These are phyloP conservation scores for Ianthella basta DNA, from an alignment of 37 sponge, comb jelly and placozoan species.

Conservation along the genomic window DNA sequence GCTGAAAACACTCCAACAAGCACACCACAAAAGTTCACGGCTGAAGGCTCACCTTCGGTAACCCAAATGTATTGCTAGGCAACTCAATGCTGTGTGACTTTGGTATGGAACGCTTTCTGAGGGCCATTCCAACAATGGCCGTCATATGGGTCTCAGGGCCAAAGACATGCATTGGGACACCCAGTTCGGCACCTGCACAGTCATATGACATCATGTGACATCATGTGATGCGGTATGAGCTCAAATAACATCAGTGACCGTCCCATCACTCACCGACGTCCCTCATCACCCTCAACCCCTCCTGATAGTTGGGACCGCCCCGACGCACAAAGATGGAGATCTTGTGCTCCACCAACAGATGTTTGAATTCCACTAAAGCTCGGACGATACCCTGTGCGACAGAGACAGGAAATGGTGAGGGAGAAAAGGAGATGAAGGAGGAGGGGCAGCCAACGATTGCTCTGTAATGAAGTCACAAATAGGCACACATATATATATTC, in stretches of 20 bases:
- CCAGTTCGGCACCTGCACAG: constrained; percentile 67
- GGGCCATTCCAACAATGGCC: constrained; percentile 91
- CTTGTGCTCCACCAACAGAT: constrained; percentile 71
- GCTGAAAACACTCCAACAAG: background rate
- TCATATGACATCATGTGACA: background rate
- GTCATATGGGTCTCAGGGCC: constrained; percentile 99
- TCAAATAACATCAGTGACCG: background rate
- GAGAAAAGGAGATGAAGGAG: background rate
- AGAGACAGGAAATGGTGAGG: background rate
- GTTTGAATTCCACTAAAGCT: constrained; percentile 90
- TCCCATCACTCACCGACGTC: constrained; percentile 62
- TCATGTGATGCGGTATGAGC: background rate
- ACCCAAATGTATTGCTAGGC: too few relatives aligned
- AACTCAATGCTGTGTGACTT: background rate
- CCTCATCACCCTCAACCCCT: constrained; percentile 89
- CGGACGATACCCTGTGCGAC: constrained; percentile 80
- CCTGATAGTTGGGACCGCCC: constrained; percentile 98
- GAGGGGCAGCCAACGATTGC: background rate
- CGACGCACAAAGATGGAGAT: constrained; percentile 87
- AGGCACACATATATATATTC: background rate
- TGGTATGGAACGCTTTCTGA: constrained; percentile 65
- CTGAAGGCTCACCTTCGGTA: too few relatives aligned
- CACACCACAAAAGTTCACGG: background rate
- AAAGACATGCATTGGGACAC: constrained; percentile 87
- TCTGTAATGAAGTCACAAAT: background rate